phyloP scores from a whole-genome alignment of 2,113 vertebrate species.

The Bambusicola thoracicus region DNA sequence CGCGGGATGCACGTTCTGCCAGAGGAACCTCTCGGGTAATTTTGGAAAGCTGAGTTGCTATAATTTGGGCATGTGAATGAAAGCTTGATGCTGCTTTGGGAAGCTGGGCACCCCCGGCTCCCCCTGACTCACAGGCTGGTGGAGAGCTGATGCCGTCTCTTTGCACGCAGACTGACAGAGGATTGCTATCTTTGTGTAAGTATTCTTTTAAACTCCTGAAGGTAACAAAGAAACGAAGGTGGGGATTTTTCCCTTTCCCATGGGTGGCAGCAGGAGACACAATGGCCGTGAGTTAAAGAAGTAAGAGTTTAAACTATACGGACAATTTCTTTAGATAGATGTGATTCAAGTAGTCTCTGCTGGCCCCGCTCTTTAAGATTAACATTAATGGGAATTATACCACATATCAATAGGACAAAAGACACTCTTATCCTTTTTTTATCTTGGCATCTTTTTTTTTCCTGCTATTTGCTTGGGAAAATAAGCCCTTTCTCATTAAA shows the following conservation, averaged over 20 bases:
- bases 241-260: background rate
- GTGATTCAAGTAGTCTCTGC: background rate
- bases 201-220: background rate
- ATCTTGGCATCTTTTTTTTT: background rate
- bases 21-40: background rate
- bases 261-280: background rate
- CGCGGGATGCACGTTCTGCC: background rate
- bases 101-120: background rate
- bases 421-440: background rate
- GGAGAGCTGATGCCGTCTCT: background rate
- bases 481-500: background rate
- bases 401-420: background rate
- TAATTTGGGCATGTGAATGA: background rate
- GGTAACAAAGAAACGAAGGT: background rate
- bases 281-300: background rate
- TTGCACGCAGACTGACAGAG: background rate
- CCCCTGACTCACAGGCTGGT: background rate
- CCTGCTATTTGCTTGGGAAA: background rate
- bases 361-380: background rate
- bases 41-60: background rate
- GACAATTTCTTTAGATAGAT: constrained; percentile 5
- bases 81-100: background rate
- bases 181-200: background rate
- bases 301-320: background rate
- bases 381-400: constrained; percentile 20